A percentile compares a stretch with the other conserved stretches of the same genome.
Conservation (phyloP, 2,797 vertebrate genomes). For the Xenops minutus region DNA sequence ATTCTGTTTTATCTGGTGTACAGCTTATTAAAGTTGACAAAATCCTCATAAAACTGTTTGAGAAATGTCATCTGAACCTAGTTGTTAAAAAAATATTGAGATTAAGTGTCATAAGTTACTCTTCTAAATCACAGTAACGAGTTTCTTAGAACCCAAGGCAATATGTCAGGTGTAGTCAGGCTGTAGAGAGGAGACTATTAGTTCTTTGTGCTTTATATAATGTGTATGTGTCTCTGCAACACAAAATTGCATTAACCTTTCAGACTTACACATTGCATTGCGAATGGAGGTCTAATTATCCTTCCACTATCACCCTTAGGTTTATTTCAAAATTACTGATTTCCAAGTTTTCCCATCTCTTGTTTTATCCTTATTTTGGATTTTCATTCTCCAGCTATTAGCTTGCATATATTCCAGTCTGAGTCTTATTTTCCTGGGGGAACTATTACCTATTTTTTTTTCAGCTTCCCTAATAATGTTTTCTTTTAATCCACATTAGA, state of each 20-base stretch:
- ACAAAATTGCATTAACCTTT: slow-evolving; percentile 17
- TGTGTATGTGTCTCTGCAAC: not conserved
- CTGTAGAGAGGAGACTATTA: not conserved
- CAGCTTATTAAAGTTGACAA: slow-evolving; percentile 14
- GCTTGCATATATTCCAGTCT: not conserved
- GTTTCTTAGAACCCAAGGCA: not conserved
- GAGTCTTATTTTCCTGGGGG: not conserved
- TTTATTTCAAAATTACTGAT: not conserved
- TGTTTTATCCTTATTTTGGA: not conserved
- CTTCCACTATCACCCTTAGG: not conserved
- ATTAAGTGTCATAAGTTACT: not conserved
- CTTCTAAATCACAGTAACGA: slow-evolving; percentile 21
- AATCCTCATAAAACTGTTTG: not conserved
- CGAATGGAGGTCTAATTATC: not conserved
- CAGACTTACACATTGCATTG: accelerated
- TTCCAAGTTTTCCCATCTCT: not conserved
- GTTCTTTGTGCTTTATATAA: not conserved
- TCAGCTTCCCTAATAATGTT: not conserved
- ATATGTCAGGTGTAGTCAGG: not conserved
- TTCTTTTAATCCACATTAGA: not conserved
- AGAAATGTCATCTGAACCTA: slow-evolving; percentile 29
- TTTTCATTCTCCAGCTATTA: not conserved
- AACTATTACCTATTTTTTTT: not conserved
- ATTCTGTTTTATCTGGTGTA: not conserved
- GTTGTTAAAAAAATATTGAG: not conserved